A percentile compares a stretch with the other conserved stretches of the same genome.
phyloP scores from a whole-genome alignment of 2,888 invertebrate species.

The Hyles lineata region DNA sequence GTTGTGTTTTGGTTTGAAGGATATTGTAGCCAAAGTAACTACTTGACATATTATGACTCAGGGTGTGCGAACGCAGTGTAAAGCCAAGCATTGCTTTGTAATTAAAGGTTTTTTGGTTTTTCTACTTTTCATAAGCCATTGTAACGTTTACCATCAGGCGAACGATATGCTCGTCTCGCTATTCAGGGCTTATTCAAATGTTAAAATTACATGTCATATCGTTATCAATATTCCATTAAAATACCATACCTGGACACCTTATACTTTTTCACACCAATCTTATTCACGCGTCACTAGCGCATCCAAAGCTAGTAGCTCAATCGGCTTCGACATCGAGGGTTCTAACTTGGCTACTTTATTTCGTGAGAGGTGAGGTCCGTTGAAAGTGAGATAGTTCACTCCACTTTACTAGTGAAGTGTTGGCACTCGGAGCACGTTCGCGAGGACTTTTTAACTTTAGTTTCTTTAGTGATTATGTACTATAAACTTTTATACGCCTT shows the following conservation, averaged over 20 bases:
- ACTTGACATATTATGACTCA: no score
- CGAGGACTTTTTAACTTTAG: conserved; percentile 47
- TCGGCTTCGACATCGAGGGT: conserved; percentile 26
- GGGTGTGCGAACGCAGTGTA: no score
- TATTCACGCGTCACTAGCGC: conserved; percentile 33
- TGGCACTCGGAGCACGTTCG: conserved; percentile 41
- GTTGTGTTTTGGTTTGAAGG: no score
- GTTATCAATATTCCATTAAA: neutral
- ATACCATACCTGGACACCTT: no score
- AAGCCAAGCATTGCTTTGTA: no score
- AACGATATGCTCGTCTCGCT: no score
- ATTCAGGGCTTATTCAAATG: no score
- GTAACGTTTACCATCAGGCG: no score
- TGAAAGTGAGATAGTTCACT: conserved; percentile 80
- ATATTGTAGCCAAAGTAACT: no score
- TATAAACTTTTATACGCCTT: conserved; percentile 29
- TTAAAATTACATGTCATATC: neutral
- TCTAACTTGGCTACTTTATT: conserved; percentile 73
- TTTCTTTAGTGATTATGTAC: conserved; percentile 45
- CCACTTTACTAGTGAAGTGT: conserved; percentile 51
- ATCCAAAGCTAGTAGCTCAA: conserved; percentile 40
- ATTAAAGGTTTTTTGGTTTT: no score
- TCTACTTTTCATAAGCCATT: no score
- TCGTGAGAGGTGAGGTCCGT: conserved; percentile 70
- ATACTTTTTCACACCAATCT: neutral